phyloP scores from a whole-genome alignment of 2,888 invertebrate genomes.

The Norana najaformis region DNA sequence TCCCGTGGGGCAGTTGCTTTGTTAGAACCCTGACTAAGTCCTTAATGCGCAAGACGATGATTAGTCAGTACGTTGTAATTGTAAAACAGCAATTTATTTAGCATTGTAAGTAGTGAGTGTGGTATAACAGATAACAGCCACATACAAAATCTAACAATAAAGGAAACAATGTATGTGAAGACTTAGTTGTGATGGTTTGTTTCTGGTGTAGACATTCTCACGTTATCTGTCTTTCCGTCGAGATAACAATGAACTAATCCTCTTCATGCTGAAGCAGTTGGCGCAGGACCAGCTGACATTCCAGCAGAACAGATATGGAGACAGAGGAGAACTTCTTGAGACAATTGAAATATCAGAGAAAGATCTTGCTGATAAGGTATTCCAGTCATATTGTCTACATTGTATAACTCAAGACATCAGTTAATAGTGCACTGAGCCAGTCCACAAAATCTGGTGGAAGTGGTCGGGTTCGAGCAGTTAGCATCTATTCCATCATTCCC shows the following conservation, averaged over 20 bases:
- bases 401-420: neutral
- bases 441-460: neutral
- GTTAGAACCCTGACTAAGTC: neutral
- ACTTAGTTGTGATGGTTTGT: conserved; percentile 10
- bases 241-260: conserved; percentile 91
- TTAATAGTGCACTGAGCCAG: neutral
- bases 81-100: neutral
- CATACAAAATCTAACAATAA: neutral
- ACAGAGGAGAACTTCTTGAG: conserved; percentile 64
- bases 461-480: too few species aligned
- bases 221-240: conserved; percentile 89
- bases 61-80: too few species aligned
- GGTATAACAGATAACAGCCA: neutral
- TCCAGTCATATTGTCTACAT: conserved; percentile 34
- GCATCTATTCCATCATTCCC: neutral
- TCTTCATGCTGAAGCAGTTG: conserved; percentile 90
- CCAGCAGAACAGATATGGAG: conserved; percentile 64
- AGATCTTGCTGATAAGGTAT: conserved; percentile 76
- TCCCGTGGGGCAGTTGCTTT: neutral
- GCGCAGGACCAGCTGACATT: conserved; percentile 87
- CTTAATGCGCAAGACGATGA: neutral
- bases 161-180: neutral
- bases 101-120: neutral
- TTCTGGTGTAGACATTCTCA: conserved; percentile 77
- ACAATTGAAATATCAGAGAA: conserved; percentile 83